Evolutionary conservation across 2,797 vertebrate genomes (phyloP), one percentile per base, ranked within the genome.

Genomic region (Oophaga sylvatica): DNA sequence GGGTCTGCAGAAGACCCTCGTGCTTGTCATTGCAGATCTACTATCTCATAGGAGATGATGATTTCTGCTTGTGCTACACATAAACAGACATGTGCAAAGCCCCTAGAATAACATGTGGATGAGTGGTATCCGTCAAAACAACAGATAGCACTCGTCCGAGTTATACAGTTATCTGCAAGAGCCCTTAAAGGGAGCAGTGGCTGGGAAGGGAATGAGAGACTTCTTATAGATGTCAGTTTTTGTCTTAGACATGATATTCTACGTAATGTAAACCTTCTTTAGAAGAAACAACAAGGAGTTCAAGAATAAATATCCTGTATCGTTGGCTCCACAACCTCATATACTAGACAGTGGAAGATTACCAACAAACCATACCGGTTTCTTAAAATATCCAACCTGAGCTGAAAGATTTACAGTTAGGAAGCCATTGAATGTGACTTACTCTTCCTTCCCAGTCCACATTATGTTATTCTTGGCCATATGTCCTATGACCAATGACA

Each of bases 391-490:
- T 15, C 20, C 26, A 20, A 53, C 45, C 65, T 20, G 48, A 45
- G 41, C 67, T 70, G 62, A 82, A 82, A 29, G 48, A 9, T 26
- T 56, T 29, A 68, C 80, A 82, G 80, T 68, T 67, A 53, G 45
- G 41, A 70, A 56, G 45, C 65, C 68, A 22, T 83, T 83, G 53
- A 83, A 73, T 73, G 68, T 60, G 57, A 73, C 59, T 20, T 13
- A 71, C 29, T 83, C 29, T 41, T 73, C 68, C 81, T 35, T n/a
- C 9, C 9, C 19, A 13, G 41, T 31, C 9, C 31, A 53, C 63
- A 19, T 79, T 59, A 57, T 65, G 84, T 79, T 85, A 68, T 68
- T 79, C n/a, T 77, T 85, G 75, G 75, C 75, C 16, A 11, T 22
- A 20, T 41, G 20, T 15, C 22, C 10, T 35, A 80, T 35, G 45